Conservation (phyloP, 2,888 invertebrate species). For the Xanthostigma xanthostigma region DNA sequence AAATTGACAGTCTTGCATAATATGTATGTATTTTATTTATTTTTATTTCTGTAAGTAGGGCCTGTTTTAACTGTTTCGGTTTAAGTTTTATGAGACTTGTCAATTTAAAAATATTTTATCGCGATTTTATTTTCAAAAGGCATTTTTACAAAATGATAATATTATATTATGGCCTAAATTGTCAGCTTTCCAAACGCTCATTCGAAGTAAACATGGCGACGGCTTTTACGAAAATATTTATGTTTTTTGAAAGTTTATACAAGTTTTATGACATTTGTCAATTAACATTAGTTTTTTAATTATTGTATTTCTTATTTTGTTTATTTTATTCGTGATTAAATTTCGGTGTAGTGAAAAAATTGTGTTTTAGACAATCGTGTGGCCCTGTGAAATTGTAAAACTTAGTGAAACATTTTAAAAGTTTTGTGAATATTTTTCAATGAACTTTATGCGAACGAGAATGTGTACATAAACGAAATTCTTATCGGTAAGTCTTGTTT, state of each 20-base stretch:
- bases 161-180: no score
- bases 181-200: background rate
- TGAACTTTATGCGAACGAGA: background rate
- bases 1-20: no score
- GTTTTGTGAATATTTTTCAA: background rate
- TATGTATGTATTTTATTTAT: no score
- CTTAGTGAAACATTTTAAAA: background rate
- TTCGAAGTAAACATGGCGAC: constrained; percentile 1
- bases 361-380: background rate
- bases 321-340: background rate
- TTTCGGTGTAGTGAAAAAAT: background rate
- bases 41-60: no score
- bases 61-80: no score
- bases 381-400: background rate
- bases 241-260: background rate
- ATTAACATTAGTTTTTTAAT: background rate
- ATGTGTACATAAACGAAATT: background rate
- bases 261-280: background rate
- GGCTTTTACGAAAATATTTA: background rate
- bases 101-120: no score
- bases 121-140: no score
- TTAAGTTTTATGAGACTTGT: no score
- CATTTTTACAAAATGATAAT: no score
- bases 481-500: background rate
- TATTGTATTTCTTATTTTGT: background rate